Base-by-base conservation (phyloP, 2,888 invertebrate species). In the Thymelicus sylvestris region DNA sequence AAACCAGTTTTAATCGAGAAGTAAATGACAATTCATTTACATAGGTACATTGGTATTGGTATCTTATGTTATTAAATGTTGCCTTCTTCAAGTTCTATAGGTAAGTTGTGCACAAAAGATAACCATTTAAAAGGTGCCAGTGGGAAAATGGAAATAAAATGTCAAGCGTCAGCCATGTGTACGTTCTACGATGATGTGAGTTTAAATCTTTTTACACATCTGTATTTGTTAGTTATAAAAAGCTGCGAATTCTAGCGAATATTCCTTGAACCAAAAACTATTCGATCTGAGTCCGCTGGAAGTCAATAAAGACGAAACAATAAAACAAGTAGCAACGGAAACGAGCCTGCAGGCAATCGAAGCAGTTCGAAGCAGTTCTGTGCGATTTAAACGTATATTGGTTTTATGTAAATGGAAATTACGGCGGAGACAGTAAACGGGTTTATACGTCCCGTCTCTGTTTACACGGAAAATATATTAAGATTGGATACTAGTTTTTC, bases 401-500 rank as follows among this genome's bases (percentile, higher is more conserved):
- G 79, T 75, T 83, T 81, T 81, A 84, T 82, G 82, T 81, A 80
- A 84, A 85, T 82, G 75, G 66, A 74, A 79, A 78, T 76, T 76
- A 78, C 74, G 52, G 44, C 7, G 15, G 38, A 71, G 66, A 66
- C 66, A 66, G 47, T 52, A 60, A 62, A 71, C 19, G 55, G 68
- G 55, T 71, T 71, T 71, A 71, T 71, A 47, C 24, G 66, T 31
- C 60, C 55, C 38, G 8, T 41, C 38, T 67, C 52, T 55, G 67
- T 67, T 67, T 52, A 52, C 48, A 38, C 57, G 59, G 57, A 55
- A 13, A 24, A 47, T 63, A 10, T 61, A 13, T 59, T 47, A 60
- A 60, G 41, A 39, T 60, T 15, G 60, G 39, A 60, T 60, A 60
- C 15, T 60, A 39, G 59, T 41, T 60, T 60, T 41, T 57, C 7